phyloP scores from a whole-genome alignment of 2,797 vertebrate species.

The Clarias pachynema region DNA sequence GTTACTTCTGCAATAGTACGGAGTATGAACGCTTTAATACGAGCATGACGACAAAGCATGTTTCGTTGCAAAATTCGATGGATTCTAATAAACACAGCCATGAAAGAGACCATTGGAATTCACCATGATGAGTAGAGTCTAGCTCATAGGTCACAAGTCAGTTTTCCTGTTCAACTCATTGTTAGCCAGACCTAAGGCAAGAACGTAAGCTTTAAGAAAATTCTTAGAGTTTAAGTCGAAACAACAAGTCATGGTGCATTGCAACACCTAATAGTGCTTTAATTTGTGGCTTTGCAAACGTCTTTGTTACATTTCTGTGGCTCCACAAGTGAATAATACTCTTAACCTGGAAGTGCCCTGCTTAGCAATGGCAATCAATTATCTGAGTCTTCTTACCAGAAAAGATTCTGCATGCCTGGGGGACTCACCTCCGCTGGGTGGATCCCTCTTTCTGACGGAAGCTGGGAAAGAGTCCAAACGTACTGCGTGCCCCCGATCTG shows the following conservation, averaged over 20 bases:
- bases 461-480: slow-evolving; percentile 65
- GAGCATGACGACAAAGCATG: not conserved
- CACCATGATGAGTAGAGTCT: slow-evolving; percentile 20
- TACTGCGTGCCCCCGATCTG: slow-evolving; percentile 55
- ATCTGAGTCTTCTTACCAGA: slow-evolving; percentile 58
- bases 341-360: slow-evolving; percentile 63
- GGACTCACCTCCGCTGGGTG: slow-evolving; percentile 70
- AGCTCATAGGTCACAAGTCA: slow-evolving; percentile 30
- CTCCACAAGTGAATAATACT: slow-evolving; percentile 60
- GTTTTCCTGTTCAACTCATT: slow-evolving; percentile 12
- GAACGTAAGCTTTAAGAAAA: not conserved
- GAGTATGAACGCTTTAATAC: not conserved
- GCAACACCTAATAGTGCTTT: slow-evolving; percentile 20
- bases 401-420: slow-evolving; percentile 69
- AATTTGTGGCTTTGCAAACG: slow-evolving; percentile 12
- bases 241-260: slow-evolving; percentile 9
- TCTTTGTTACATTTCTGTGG: slow-evolving; percentile 48
- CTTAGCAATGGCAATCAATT: slow-evolving; percentile 70
- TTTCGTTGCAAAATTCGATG: not conserved
- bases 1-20: not conserved
- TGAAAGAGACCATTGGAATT: slow-evolving; percentile 28
- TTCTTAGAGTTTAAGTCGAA: slow-evolving; percentile 7
- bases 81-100: slow-evolving; percentile 1
- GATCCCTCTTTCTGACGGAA: slow-evolving; percentile 63
- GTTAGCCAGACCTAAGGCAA: not conserved